Evolutionary conservation across 2,888 invertebrate genomes (phyloP).

Genomic region (Clostera curtula): DNA sequence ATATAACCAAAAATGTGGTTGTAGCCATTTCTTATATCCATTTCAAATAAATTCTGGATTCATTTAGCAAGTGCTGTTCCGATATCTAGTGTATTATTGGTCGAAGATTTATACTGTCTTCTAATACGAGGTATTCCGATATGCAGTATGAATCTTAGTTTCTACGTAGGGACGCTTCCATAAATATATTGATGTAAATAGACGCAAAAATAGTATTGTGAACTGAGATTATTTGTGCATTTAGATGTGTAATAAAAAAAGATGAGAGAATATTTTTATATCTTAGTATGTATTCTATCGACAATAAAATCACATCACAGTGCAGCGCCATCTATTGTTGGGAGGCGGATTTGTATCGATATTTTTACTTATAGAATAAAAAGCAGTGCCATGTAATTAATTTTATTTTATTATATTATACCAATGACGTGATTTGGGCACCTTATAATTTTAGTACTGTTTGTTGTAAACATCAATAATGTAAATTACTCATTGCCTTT

Average conservation of each 20-base stretch:
- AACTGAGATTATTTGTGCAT: constrained; percentile 69
- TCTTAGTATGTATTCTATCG: constrained; percentile 12
- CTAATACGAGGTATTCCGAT: constrained; percentile 71
- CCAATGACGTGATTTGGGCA: constrained; percentile 14
- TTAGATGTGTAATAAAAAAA: constrained; percentile 42
- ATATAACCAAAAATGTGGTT: no score
- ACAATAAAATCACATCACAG: constrained; percentile 9
- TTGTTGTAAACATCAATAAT: constrained; percentile 16
- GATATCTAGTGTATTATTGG: no score
- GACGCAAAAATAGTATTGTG: constrained; percentile 58
- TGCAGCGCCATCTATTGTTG: constrained; percentile 39
- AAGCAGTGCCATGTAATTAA: constrained; percentile 36
- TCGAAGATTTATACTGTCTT: constrained; percentile 70
- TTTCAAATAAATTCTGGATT: no score
- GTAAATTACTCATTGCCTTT: constrained; percentile 14
- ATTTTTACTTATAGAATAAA: constrained; percentile 16
- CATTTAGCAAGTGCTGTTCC: no score
- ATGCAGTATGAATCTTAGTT: constrained; percentile 58
- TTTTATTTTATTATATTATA: constrained; percentile 13
- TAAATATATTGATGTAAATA: constrained; percentile 46
- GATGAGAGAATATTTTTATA: constrained; percentile 31
- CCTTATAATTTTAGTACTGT: constrained; percentile 8
- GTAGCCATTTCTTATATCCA: no score
- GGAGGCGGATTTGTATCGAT: constrained; percentile 28
- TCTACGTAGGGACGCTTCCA: constrained; percentile 53